These are phyloP conservation scores for Eremophila alpestris DNA, from an alignment of 2,797 vertebrate species.

Conservation along the genomic window DNA sequence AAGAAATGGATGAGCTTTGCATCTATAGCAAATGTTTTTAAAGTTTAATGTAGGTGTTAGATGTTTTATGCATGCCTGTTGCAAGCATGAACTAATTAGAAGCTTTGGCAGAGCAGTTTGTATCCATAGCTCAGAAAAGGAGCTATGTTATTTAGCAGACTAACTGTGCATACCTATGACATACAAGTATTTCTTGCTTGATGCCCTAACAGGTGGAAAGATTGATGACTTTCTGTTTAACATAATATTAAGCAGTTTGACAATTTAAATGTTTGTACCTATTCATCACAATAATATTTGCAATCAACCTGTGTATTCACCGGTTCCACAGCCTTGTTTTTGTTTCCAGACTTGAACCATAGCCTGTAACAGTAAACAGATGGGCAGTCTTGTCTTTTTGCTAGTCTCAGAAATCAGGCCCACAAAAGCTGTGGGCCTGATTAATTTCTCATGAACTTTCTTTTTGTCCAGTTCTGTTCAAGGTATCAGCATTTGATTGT, in stretches of 20 bases:
- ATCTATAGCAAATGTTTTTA: neutral
- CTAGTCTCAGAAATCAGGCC: neutral
- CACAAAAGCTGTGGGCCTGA: neutral
- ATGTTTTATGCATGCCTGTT: conserved; percentile 7
- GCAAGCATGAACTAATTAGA: neutral
- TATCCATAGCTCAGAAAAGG: neutral
- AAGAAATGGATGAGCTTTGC: conserved; percentile 14
- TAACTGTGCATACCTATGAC: neutral
- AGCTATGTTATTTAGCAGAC: neutral
- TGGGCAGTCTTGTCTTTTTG: neutral
- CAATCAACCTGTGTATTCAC: neutral
- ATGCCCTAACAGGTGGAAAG: neutral
- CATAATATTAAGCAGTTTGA: neutral
- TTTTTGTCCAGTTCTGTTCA: neutral
- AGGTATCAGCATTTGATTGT: neutral
- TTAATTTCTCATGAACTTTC: neutral
- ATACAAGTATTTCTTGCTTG: neutral
- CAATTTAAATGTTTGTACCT: neutral
- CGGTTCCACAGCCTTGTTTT: neutral
- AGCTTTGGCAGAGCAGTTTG: neutral
- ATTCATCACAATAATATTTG: neutral
- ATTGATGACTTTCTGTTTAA: neutral
- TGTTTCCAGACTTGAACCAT: neutral
- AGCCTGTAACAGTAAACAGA: neutral
- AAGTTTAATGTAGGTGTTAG: neutral